Evolutionary conservation across 1,140 invertebrate species (phyloP), one percentile per base, ranked within the genome.

Genomic region (Calliopsis andreniformis): DNA sequence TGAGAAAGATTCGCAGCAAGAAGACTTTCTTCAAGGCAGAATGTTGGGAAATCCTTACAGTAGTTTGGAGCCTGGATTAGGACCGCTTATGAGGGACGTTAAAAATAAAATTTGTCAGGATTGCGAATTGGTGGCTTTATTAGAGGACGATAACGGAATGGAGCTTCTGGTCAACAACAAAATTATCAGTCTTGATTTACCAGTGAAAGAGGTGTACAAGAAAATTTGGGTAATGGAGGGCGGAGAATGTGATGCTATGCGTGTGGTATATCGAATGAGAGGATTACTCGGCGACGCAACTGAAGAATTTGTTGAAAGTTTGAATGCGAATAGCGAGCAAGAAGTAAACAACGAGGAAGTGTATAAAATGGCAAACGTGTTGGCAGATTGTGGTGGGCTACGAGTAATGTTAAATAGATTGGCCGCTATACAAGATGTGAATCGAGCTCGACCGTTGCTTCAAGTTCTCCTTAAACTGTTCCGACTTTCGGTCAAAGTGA

Each of bases 81-180:
- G 98, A 2, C 98, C 98, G 0, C 92, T 99, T 0, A 99, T 99
- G 98, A 93, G 98, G 49, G 98, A 99, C 89, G 97, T 99, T 0
- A 99, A 99, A 90, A 99, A 99, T 91, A 99, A 99, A 91, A 98
- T 99, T 77, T 99, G 98, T 87, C 96, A 97, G 85, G 98, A 99
- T 92, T 99, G 98, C 92, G 98, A 99, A 88, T 92, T 99, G 49
- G 97, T 99, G 0, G 98, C 98, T 1, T 91, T 99, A 20, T 90
- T 99, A 0, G 98, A 99, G 90, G 98, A 99, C 90, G 98, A 99
- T 89, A 99, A 98, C 86, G 98, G 98, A 58, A 99, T 99, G 98
- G 98, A 99, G 91, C 92, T 99, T 63, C 93, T 99, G n/a, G 98
- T 99, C 0, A 98, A 98, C 87, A 99, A 99, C 91, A 99, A 99